Base-by-base conservation (phyloP, 2,888 invertebrate genomes). In the Drosophila acutilabella region DNA sequence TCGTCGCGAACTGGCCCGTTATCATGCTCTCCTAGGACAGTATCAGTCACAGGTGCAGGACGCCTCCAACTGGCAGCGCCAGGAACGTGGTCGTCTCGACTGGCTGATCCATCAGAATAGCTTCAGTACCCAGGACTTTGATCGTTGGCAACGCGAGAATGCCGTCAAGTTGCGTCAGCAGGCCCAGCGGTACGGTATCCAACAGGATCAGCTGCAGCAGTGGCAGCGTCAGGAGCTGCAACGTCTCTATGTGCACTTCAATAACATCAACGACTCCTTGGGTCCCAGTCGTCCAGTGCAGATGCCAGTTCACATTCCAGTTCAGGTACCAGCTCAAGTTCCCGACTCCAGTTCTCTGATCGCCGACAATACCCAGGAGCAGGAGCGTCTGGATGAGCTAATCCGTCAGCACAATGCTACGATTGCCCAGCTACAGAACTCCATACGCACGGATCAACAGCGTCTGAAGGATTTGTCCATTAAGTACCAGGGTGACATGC, bases 61-160 rank as follows among this genome's bases (percentile, higher is more conserved):
- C 45, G 67, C 80, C 10, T 81, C 60, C 1, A 77, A 70, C 2
- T 92, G 92, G 92, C 90, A 91, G 53, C 85, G 70, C 2, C 80
- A 74, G 40, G 92, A 92, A 64, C 87, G 90, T 11, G 89, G 90
- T 14, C 91, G 92, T 3, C 65, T 92, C 6, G 90, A 91, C 54
- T 92, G 92, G 92, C 57, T 92, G 6, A 89, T 92, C 7, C 91
- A 92, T 61, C 92, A 92, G 58, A 92, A 92, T 56, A 88, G 91
- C 30, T 74, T 88, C 0, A 90, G 80, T 0, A 66, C 71, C 0
- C 88, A 91, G n/a, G 92, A 92, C 7, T 80, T 92, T 10, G 86
- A 89, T 4, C 90, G 89, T 30, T 92, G 92, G 92, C 92, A 92
- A 61, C 76, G 23, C 1, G 89, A 91, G 45, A 91, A 92, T 51